Evolutionary conservation across 2,797 vertebrate species (phyloP), one percentile per base, ranked within the genome.

Genomic region (Eupleurogrammus muticus): DNA sequence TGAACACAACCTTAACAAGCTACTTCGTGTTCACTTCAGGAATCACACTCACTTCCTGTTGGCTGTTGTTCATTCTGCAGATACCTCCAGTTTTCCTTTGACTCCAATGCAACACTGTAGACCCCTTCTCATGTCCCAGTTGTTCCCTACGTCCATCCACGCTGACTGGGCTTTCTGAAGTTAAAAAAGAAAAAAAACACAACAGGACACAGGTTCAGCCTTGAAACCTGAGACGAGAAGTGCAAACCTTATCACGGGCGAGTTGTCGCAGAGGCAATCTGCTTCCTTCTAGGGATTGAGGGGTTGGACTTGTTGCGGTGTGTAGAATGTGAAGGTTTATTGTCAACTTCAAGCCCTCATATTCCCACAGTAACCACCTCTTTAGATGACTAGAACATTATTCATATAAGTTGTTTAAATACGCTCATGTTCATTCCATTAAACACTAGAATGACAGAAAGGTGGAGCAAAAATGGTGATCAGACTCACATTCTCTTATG

Each of bases 41-140:
- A 49, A 54, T 84, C 73, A 60, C 69, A 92, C 92, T 90, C 88
- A 93, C 92, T 82, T 90, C 86, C 81, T 81, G 66, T 11, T 77
- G 55, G 14, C 58, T 34, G 72, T 53, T 12, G 44, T 35, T 80
- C 89, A 90, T 91, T 82, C 61, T 84, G 61, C 55, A 48, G 59
- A 13, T 9, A 9, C 8, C 46, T 1, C 1, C 12, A 23, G 23
- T 69, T 44, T 55, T 35, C 62, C 21, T 55, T 53, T 46, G 0
- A 5, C 12, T 69, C 35, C 49, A 32, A 1, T 21, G 36, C 44
- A 20, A 14, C 5, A 28, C 11, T 1, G 47, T 40, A 6, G 21
- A 28, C 14, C 51, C 7, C 64, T 17, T 32, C 12, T 64, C 49
- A 54, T 14, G 40, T 67, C 68, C 47, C 46, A 51, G 40, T 12